A percentile compares a stretch with the other conserved stretches of the same genome.
Evolutionary conservation across 2,888 invertebrate genomes (phyloP).

Genomic region (Pediacus dermestoides): DNA sequence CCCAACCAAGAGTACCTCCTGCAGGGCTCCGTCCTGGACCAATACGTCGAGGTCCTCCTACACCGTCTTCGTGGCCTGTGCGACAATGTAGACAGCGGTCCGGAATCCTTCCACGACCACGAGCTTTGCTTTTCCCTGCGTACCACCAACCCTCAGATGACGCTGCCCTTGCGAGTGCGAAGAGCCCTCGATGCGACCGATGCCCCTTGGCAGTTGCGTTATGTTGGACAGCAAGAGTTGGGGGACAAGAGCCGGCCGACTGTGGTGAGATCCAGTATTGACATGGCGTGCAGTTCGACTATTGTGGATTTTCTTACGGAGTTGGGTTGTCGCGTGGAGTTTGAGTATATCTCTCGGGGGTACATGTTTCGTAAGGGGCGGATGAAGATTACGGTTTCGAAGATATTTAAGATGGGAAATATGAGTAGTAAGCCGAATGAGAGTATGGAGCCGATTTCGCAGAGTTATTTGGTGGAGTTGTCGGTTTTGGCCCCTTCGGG

Average conservation of each 20-base stretch:
- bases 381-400: conserved; percentile 95
- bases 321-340: conserved; percentile 86
- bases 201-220: conserved; percentile 85
- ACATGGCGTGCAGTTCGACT: conserved; percentile 87
- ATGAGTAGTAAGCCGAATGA: conserved; percentile 65
- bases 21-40: conserved; percentile 90
- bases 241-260: conserved; percentile 88
- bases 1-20: conserved; percentile 92
- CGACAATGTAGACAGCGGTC: conserved; percentile 86
- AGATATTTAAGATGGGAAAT: conserved; percentile 75
- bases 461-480: conserved; percentile 90
- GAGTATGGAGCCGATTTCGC: conserved; percentile 78
- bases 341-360: conserved; percentile 89
- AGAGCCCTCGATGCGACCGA: conserved; percentile 79
- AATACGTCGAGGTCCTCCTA: conserved; percentile 83
- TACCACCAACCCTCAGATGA: conserved; percentile 57
- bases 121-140: conserved; percentile 85
- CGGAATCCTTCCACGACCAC: conserved; percentile 90
- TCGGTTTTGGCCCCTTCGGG: conserved; percentile 87
- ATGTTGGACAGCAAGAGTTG: conserved; percentile 87
- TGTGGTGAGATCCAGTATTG: conserved; percentile 85
- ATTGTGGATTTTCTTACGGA: conserved; percentile 89
- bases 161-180: conserved; percentile 73
- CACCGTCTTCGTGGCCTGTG: conserved; percentile 88
- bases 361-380: conserved; percentile 95